A percentile compares a stretch with the other conserved stretches of the same genome.
Conservation (phyloP, 2,888 invertebrate genomes). For the Hyles lineata region DNA sequence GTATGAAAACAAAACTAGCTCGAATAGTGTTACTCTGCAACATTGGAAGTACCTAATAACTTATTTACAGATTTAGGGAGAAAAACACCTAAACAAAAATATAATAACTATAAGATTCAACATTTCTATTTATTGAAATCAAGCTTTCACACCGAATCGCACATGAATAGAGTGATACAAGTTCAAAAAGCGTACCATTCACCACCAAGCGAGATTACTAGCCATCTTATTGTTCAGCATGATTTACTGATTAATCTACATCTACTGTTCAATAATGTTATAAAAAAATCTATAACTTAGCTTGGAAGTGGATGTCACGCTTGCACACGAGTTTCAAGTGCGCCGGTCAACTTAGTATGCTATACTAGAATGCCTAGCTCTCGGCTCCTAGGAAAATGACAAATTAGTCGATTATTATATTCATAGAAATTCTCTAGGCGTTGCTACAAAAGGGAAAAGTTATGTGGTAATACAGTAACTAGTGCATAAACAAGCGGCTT, state of each 20-base stretch:
- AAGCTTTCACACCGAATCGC: conserved; percentile 36
- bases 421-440: background rate
- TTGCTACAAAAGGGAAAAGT: background rate
- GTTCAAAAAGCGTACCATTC: conserved; percentile 18
- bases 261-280: conserved; percentile 5
- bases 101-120: conserved; percentile 46
- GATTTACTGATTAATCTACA: background rate
- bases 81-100: conserved; percentile 45
- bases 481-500: background rate
- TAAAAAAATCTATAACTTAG: conserved; percentile 9
- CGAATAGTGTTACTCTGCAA: conserved; percentile 46
- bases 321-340: background rate
- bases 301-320: conserved; percentile 23
- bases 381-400: background rate
- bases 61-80: conserved; percentile 63
- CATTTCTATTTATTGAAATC: conserved; percentile 46
- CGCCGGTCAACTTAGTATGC: conserved; percentile 13
- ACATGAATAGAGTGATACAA: conserved; percentile 21
- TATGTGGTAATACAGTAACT: background rate
- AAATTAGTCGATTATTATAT: background rate
- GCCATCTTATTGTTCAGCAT: background rate
- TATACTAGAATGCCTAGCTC: conserved; percentile 11
- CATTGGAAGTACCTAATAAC: conserved; percentile 48
- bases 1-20: conserved; percentile 61
- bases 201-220: conserved; percentile 16